Conservation (phyloP, 2,797 vertebrate genomes). For the Trachurus trachurus region DNA sequence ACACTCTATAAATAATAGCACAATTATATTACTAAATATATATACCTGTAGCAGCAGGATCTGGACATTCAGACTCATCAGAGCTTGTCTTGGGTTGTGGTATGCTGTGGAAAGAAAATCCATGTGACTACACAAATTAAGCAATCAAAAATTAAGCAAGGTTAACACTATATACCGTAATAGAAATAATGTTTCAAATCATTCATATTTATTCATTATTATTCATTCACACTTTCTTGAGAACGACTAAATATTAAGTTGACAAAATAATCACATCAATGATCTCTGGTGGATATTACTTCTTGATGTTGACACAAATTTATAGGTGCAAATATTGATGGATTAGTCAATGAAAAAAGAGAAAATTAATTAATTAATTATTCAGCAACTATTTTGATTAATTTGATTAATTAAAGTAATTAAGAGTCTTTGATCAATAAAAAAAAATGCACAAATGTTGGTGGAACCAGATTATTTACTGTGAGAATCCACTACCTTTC, state of each 20-base stretch:
- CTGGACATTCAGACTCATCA: constrained; percentile 46
- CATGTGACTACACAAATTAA: constrained; percentile 8
- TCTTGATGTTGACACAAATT: background rate
- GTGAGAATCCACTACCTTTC: too few relatives aligned
- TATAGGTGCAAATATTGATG: background rate
- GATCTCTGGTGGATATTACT: background rate
- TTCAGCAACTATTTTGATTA: too few relatives aligned
- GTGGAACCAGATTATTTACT: too few relatives aligned
- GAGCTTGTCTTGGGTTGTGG: constrained; percentile 26
- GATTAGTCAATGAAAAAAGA: background rate
- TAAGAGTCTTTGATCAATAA: too few relatives aligned
- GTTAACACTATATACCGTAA: background rate
- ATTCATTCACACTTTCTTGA: background rate
- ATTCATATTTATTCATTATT: background rate
- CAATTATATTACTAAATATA: background rate
- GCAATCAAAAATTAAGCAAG: background rate
- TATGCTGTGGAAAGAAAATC: constrained; percentile 54
- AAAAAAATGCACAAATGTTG: background rate
- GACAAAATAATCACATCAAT: background rate
- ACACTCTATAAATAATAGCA: background rate
- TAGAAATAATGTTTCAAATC: background rate
- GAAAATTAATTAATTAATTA: background rate
- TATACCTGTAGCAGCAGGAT: constrained; percentile 65
- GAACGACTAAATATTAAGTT: background rate
- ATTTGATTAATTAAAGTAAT: too few relatives aligned